Evolutionary conservation across 1,140 invertebrate genomes (phyloP).

Genomic region (Neodiprion virginianus): DNA sequence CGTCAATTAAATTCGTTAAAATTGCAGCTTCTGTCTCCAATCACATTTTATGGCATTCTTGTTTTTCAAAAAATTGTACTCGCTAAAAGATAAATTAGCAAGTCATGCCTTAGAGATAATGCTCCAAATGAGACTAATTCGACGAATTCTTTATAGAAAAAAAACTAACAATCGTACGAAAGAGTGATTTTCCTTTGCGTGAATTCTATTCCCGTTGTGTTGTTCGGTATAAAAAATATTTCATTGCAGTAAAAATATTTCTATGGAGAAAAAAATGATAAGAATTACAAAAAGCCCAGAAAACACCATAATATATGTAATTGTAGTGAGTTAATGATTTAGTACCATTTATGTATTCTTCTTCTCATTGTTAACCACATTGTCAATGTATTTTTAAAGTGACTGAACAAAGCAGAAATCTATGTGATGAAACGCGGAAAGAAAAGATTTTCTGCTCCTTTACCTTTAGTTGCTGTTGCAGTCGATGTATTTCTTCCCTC

Average conservation of each 20-base stretch:
- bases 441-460: not conserved
- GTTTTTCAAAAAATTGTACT: not conserved
- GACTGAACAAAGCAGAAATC: not conserved
- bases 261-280: not conserved
- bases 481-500: conserved; percentile 56
- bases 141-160: no score
- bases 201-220: no score
- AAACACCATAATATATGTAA: conserved; percentile 46
- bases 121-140: no score
- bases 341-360: conserved; percentile 32
- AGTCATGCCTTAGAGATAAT: not conserved
- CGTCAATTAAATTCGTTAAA: not conserved
- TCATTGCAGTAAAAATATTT: no score
- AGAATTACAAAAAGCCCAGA: conserved; percentile 32
- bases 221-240: no score
- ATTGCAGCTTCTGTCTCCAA: conserved; percentile 21
- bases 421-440: not conserved
- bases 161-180: no score
- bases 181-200: no score
- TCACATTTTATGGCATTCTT: conserved; percentile 35
- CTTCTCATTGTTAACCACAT: conserved; percentile 43
- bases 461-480: conserved; percentile 59
- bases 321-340: conserved; percentile 50
- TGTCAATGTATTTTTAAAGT: conserved; percentile 28
- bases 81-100: not conserved